A percentile compares a stretch with the other conserved stretches of the same genome.
phyloP scores from a whole-genome alignment of 2,888 invertebrate genomes.

The Drosophila diplacantha region DNA sequence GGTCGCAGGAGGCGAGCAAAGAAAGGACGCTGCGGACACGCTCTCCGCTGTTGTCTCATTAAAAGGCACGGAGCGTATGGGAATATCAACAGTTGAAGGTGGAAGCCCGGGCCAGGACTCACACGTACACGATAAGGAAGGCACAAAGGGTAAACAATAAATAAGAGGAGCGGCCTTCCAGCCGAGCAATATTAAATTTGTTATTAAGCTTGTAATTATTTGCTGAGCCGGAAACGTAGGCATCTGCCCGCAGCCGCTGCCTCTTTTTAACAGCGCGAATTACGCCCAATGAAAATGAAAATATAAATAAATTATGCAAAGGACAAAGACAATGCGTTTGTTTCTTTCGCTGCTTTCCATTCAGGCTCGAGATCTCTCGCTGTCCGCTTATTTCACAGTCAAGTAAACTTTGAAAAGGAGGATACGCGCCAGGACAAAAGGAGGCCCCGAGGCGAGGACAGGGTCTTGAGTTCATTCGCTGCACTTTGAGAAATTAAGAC shows the following conservation, averaged over 20 bases:
- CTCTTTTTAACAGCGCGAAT: constrained; percentile 42
- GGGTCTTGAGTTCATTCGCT: constrained; percentile 19
- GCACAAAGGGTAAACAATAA: constrained; percentile 46
- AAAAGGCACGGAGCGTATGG: constrained; percentile 65
- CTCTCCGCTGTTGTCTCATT: constrained; percentile 67
- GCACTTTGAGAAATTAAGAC: constrained; percentile 17
- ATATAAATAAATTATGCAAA: constrained; percentile 69
- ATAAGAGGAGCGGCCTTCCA: constrained; percentile 45
- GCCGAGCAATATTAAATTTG: constrained; percentile 66
- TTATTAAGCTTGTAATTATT: constrained; percentile 71
- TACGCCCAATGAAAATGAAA: constrained; percentile 42
- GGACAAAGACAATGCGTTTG: constrained; percentile 69
- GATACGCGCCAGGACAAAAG: constrained; percentile 25
- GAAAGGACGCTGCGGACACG: constrained; percentile 29
- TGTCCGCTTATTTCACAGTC: constrained; percentile 66
- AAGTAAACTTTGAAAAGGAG: constrained; percentile 68
- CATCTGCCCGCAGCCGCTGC: constrained; percentile 42
- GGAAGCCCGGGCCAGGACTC: constrained; percentile 1
- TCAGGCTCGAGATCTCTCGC: constrained; percentile 29
- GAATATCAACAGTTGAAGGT: constrained; percentile 58
- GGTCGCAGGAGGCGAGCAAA: constrained; percentile 36
- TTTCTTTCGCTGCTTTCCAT: constrained; percentile 48
- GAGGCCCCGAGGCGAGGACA: constrained; percentile 27
- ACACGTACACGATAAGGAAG: constrained; percentile 21
- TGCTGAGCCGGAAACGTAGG: constrained; percentile 62